These are phyloP conservation scores for Temnothorax longispinosus DNA, from an alignment of 1,140 invertebrate genomes.

Conservation along the genomic window DNA sequence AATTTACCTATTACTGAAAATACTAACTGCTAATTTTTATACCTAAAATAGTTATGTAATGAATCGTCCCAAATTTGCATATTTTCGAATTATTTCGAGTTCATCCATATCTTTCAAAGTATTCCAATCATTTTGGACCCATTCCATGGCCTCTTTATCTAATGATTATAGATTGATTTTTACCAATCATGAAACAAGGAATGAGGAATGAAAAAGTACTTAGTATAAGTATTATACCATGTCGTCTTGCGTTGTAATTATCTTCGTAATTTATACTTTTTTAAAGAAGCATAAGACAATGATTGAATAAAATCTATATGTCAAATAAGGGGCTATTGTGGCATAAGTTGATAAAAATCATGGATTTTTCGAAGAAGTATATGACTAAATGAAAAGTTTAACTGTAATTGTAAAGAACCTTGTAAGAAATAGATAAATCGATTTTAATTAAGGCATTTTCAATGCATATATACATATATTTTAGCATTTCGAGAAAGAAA, in stretches of 20 bases:
- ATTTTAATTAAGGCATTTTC: too few relatives aligned
- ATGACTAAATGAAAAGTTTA: neutral
- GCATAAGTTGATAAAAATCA: neutral
- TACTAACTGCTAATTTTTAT: neutral
- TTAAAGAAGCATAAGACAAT: neutral
- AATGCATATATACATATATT: too few relatives aligned
- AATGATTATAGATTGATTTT: neutral
- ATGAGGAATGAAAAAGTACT: neutral
- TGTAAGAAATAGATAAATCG: neutral
- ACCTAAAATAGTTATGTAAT: neutral
- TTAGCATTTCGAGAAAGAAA: neutral
- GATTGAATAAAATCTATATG: neutral
- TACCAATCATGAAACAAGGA: too few relatives aligned
- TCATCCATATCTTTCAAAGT: neutral
- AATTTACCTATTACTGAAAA: neutral
- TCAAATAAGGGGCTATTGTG: neutral
- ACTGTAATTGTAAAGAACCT: neutral
- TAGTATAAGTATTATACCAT: neutral
- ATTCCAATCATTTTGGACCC: constrained; percentile 7
- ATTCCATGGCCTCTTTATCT: neutral
- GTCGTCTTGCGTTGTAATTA: neutral
- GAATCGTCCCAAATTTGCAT: neutral
- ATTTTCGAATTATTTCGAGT: neutral
- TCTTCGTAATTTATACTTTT: neutral
- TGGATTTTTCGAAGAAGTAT: neutral